These are phyloP conservation scores for Mobula hypostoma DNA, from an alignment of 2,113 vertebrate genomes.

Conservation along the genomic window DNA sequence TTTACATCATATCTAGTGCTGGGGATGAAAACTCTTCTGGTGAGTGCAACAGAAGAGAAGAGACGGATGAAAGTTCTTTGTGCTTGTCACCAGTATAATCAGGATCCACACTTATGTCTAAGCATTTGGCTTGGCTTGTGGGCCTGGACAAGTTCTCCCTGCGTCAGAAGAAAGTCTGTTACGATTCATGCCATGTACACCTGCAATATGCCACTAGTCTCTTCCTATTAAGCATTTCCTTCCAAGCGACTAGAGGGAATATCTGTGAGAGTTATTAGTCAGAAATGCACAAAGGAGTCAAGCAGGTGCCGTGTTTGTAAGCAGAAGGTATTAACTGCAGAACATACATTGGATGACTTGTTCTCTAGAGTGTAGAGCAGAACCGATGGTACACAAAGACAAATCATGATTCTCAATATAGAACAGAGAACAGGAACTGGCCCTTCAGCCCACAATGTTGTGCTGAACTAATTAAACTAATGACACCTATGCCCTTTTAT, in stretches of 20 bases:
- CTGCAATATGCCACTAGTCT: not conserved
- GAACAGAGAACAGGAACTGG: no score
- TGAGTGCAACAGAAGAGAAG: no score
- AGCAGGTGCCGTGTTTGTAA: not conserved
- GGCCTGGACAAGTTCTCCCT: not conserved
- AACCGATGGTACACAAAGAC: not conserved
- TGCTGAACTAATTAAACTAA: no score
- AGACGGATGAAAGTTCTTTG: not conserved
- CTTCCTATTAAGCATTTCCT: not conserved
- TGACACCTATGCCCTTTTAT: no score
- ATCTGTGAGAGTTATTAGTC: not conserved
- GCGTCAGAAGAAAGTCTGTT: not conserved
- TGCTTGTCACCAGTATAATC: not conserved
- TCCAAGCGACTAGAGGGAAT: not conserved
- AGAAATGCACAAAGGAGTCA: not conserved
- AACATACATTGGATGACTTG: not conserved
- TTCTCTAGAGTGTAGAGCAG: not conserved
- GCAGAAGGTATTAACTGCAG: not conserved
- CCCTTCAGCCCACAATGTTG: no score
- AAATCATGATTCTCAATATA: not conserved
- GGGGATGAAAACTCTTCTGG: not conserved
- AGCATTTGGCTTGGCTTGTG: no score
- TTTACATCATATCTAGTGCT: not conserved
- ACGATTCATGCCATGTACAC: not conserved
- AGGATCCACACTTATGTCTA: not conserved